Conservation (phyloP, 2,113 vertebrate genomes). For the Sprattus sprattus region DNA sequence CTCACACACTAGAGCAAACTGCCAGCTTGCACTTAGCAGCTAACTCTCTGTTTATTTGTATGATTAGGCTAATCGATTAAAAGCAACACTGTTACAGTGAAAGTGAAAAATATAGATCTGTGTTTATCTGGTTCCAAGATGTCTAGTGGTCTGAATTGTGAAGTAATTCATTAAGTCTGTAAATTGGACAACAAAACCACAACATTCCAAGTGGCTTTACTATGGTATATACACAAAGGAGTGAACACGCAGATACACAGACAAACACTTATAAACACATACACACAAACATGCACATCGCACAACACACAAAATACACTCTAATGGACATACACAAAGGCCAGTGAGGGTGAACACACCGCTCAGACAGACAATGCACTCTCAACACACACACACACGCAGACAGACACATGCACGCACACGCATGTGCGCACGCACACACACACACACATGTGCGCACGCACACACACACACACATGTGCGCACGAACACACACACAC, state of each 20-base stretch:
- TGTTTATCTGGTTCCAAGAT: background rate
- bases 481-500: constrained; percentile 12
- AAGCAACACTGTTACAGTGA: background rate
- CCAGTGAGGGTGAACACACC: too few species aligned
- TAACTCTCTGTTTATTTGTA: background rate
- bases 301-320: background rate
- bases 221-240: background rate
- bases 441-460: constrained; percentile 12
- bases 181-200: too few species aligned
- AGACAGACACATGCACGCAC: too few species aligned
- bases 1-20: background rate
- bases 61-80: background rate
- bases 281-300: background rate
- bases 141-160: background rate
- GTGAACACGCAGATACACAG: background rate
- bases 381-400: background rate
- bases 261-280: background rate
- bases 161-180: background rate
- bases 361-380: background rate
- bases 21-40: background rate
- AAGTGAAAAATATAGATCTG: background rate
- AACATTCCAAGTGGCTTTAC: background rate
- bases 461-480: background rate
- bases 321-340: background rate
- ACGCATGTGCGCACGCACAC: background rate